Evolutionary conservation across 2,888 invertebrate species (phyloP), one percentile per base, ranked within the genome.

Genomic region (Phalangium opilio): DNA sequence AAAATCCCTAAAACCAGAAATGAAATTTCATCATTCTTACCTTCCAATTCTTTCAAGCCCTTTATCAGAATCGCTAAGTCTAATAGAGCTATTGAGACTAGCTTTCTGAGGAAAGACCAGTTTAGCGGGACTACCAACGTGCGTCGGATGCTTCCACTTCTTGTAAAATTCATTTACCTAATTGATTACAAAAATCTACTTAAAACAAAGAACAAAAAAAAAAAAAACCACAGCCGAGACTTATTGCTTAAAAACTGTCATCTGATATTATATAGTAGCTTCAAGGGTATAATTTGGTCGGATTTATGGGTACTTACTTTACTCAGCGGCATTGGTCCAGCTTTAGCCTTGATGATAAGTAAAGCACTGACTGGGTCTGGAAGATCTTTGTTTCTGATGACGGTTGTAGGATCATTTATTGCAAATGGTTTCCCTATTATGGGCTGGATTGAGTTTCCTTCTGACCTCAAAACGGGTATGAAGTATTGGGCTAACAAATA

Each of bases 11-110:
- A 7, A 27, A 27, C 8, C 4, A 8, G 8, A 27, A 27, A 27
- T 27, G 11, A 12, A 38, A 38, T 17, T 10, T 38, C 12, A 15
- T 38, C 43, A 45, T 41, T 50, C 57, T 58, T 60, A 78, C 70
- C 82, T 74, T 52, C 86, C 90, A 38, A 85, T 75, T 57, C 78
- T 68, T 66, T 93, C 91, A n/a, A 90, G 70, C 0, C 91, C 91
- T 63, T 90, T 91, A 49, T 81, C 79, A 27, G 78, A 74, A 63
- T 91, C 90, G 43, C 75, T 71, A 10, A 83, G 58, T 18, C 64
- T 59, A 3, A 65, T 60, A 14, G 33, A 27, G 27, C 8, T 27
- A 27, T 27, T 8, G 4, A 27, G 8, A 27, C 8, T 27, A 27
- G 27, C 27, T 8, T 27, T 27, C 4, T 4, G 4, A 7, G 27